Evolutionary conservation across 1,140 invertebrate species (phyloP).

Genomic region (Pseudomyrmex pallidus): DNA sequence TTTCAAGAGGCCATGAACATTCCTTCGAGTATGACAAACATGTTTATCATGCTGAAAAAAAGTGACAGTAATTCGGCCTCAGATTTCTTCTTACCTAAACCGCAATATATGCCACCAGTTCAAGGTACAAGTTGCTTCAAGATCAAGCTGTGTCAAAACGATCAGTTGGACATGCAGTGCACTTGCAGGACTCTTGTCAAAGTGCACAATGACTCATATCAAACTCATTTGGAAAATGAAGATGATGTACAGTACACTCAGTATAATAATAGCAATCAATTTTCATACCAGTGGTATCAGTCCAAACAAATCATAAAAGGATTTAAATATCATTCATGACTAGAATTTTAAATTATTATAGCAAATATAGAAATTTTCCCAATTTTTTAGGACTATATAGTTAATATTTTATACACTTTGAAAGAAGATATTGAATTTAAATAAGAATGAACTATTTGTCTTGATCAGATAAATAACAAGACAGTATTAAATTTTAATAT

Average conservation of each 20-base stretch:
- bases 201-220: constrained; percentile 75
- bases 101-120: constrained; percentile 73
- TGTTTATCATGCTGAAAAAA: constrained; percentile 81
- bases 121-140: constrained; percentile 71
- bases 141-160: constrained; percentile 76
- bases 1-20: constrained; percentile 80
- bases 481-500: constrained; percentile 6
- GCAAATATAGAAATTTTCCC: constrained; percentile 1
- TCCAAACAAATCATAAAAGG: constrained; percentile 81
- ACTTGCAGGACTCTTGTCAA: constrained; percentile 76
- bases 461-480: neutral
- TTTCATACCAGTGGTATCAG: constrained; percentile 81
- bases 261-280: constrained; percentile 54
- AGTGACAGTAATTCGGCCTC: constrained; percentile 77
- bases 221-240: constrained; percentile 47
- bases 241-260: constrained; percentile 41
- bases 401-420: constrained; percentile 9
- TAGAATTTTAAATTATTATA: constrained; percentile 52
- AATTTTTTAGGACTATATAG: neutral
- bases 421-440: neutral
- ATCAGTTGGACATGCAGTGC: constrained; percentile 69
- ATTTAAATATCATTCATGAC: constrained; percentile 80
- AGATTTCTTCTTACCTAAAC: constrained; percentile 82
- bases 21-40: constrained; percentile 80
- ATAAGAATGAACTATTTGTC: constrained; percentile 16